A percentile compares a stretch with the other conserved stretches of the same genome.
These are phyloP conservation scores for Morone chrysops DNA, from an alignment of 2,113 vertebrate species.

Conservation along the genomic window DNA sequence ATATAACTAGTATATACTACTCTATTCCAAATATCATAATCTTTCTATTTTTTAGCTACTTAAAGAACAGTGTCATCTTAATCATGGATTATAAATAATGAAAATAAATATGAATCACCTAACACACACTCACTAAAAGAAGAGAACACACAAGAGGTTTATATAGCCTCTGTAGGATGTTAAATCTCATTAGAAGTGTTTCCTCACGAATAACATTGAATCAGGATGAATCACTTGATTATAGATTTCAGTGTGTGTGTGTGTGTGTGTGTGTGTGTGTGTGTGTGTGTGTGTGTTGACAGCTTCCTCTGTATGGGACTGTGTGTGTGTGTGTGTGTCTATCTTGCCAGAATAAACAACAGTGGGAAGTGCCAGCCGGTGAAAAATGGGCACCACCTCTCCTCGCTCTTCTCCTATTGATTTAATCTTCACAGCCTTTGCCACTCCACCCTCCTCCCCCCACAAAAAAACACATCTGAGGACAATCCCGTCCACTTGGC, in stretches of 20 bases:
- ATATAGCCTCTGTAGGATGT: conserved; percentile 45
- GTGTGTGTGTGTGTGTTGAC: conserved; percentile 23
- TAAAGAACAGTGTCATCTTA: not conserved
- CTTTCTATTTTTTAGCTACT: not conserved
- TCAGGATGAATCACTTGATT: conserved; percentile 68
- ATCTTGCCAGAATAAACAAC: conserved; percentile 55
- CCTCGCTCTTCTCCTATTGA: conserved; percentile 60
- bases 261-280: conserved; percentile 1
- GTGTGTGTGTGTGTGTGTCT: conserved; percentile 16
- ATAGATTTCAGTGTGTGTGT: conserved; percentile 52
- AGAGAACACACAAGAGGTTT: conserved; percentile 45
- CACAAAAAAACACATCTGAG: conserved; percentile 43
- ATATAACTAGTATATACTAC: too few species aligned
- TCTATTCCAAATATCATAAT: not conserved
- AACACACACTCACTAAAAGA: not conserved
- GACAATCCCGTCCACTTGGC: conserved; percentile 49
- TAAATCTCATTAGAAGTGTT: conserved; percentile 68
- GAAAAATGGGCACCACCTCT: conserved; percentile 61
- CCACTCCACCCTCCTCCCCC: conserved; percentile 13
- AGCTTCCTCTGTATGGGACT: conserved; percentile 26
- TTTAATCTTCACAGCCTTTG: conserved; percentile 70
- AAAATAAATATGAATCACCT: not conserved
- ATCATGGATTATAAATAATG: not conserved
- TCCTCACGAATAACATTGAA: conserved; percentile 64
- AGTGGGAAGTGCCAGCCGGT: conserved; percentile 49